A percentile compares a stretch with the other conserved stretches of the same genome.
Evolutionary conservation across 2,888 invertebrate genomes (phyloP).

Genomic region (Cabera pusaria): DNA sequence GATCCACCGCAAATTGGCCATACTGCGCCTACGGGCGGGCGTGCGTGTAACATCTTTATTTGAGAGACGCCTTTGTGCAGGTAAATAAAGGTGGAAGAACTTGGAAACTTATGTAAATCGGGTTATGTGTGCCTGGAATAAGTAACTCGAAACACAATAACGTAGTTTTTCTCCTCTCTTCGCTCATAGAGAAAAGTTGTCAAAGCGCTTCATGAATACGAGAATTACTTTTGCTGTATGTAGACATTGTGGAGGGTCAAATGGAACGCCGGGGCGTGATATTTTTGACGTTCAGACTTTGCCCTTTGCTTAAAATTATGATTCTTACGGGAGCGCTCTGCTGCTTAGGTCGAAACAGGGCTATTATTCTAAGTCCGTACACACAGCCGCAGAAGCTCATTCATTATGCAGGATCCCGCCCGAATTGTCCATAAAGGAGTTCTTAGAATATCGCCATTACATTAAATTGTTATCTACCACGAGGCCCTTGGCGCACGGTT

Average conservation of each 20-base stretch:
- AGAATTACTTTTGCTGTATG: constrained; percentile 33
- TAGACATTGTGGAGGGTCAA: constrained; percentile 30
- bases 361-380: constrained; percentile 30
- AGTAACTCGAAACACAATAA: constrained; percentile 49
- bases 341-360: constrained; percentile 27
- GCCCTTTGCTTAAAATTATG: constrained; percentile 36
- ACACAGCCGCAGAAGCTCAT: constrained; percentile 44
- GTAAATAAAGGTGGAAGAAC: constrained; percentile 56
- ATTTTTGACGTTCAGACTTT: constrained; percentile 34
- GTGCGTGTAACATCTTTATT: constrained; percentile 51
- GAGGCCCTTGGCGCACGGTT: constrained; percentile 60
- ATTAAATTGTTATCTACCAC: constrained; percentile 71
- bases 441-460: constrained; percentile 68
- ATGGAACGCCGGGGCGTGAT: constrained; percentile 36
- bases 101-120: constrained; percentile 59
- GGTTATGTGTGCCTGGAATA: constrained; percentile 59
- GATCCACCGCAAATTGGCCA: constrained; percentile 68
- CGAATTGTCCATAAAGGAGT: constrained; percentile 65
- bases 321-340: constrained; percentile 31
- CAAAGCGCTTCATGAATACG: constrained; percentile 45
- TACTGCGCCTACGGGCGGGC: constrained; percentile 44
- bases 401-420: constrained; percentile 63
- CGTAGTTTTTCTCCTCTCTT: constrained; percentile 37
- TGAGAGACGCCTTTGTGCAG: constrained; percentile 46
- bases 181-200: constrained; percentile 40